phyloP scores from a whole-genome alignment of 1,140 invertebrate species.

The Armadillidium nasatum region DNA sequence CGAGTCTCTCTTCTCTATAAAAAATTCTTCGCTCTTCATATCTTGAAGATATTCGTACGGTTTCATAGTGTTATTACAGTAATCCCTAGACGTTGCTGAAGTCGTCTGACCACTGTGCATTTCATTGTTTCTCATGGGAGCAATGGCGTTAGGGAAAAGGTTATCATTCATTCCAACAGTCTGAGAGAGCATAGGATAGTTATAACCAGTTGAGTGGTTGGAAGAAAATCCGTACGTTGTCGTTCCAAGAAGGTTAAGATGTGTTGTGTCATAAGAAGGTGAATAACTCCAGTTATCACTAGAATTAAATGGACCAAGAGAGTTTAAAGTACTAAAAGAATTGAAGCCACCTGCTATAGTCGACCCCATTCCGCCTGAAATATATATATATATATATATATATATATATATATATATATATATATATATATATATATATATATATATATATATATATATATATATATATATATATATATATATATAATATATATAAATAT shows the following conservation, averaged over 20 bases:
- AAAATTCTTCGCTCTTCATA: conserved; percentile 40
- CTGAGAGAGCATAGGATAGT: conserved; percentile 42
- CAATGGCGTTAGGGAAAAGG: conserved; percentile 41
- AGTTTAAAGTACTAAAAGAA: conserved; percentile 33
- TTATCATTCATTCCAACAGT: conserved; percentile 39
- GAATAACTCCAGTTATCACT: conserved; percentile 39
- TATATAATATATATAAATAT: too few species aligned
- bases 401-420: too few species aligned
- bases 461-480: too few species aligned
- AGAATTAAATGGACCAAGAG: conserved; percentile 31
- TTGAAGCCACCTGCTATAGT: conserved; percentile 29
- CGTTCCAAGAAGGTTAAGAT: conserved; percentile 36
- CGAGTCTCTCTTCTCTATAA: conserved; percentile 37
- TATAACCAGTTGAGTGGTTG: conserved; percentile 41
- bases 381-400: too few species aligned
- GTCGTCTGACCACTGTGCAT: too few species aligned
- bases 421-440: too few species aligned
- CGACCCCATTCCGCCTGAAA: conserved; percentile 28
- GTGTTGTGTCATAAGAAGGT: conserved; percentile 36
- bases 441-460: too few species aligned
- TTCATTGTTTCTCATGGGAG: conserved; percentile 35
- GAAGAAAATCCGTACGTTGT: conserved; percentile 37
- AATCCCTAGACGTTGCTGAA: conserved; percentile 33
- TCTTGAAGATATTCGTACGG: conserved; percentile 42
- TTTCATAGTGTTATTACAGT: conserved; percentile 30